Conservation (phyloP, 2,113 vertebrate genomes). For the Rhinogobius similis region DNA sequence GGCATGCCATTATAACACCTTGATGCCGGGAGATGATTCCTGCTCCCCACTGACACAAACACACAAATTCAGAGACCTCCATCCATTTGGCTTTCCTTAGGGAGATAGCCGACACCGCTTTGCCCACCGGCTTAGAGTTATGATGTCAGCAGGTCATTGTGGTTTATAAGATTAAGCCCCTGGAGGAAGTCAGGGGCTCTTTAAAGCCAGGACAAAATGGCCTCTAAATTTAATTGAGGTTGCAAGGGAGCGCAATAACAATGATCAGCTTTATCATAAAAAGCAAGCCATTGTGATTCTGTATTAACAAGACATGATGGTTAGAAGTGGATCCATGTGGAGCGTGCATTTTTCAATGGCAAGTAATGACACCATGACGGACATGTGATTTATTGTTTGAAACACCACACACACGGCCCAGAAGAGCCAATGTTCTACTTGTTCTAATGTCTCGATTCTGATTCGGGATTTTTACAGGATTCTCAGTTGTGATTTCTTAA, state of each 20-base stretch:
- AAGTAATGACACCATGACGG: slow-evolving; percentile 23
- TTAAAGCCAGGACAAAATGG: slow-evolving; percentile 68
- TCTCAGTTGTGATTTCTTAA: no score
- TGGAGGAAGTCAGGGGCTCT: slow-evolving; percentile 62
- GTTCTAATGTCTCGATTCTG: not conserved
- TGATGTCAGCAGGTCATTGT: slow-evolving; percentile 69
- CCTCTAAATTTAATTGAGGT: slow-evolving; percentile 78
- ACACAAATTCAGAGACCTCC: slow-evolving; percentile 34
- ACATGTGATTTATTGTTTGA: not conserved
- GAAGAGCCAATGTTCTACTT: not conserved
- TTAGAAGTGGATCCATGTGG: slow-evolving; percentile 25
- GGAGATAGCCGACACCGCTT: slow-evolving; percentile 41
- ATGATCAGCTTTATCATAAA: slow-evolving; percentile 66
- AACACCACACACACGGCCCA: not conserved
- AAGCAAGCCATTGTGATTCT: slow-evolving; percentile 47
- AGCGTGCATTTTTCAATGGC: not conserved
- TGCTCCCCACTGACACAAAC: slow-evolving; percentile 16
- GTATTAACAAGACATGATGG: slow-evolving; percentile 47
- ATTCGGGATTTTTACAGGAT: no score
- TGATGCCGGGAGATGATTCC: slow-evolving; percentile 14
- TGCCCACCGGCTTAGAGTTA: slow-evolving; percentile 64
- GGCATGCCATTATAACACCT: slow-evolving; percentile 26
- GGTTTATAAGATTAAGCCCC: slow-evolving; percentile 72
- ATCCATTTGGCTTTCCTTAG: slow-evolving; percentile 35
- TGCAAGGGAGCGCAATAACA: slow-evolving; percentile 67